These are phyloP conservation scores for Picathartes gymnocephalus DNA, from an alignment of 2,113 vertebrate genomes.

Conservation along the genomic window DNA sequence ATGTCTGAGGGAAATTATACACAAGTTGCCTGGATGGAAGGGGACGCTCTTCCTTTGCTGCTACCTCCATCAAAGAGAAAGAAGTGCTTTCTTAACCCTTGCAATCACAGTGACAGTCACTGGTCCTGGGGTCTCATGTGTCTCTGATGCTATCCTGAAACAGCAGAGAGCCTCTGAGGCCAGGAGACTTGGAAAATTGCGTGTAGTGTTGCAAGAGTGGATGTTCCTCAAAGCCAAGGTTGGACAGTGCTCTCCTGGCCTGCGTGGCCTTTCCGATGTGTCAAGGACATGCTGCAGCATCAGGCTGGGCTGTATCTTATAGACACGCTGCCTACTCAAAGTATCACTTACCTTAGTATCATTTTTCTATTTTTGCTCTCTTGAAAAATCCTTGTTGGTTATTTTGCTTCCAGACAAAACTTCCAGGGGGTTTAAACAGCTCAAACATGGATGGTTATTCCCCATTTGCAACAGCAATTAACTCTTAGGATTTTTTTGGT, in stretches of 20 bases:
- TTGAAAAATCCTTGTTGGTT: neutral
- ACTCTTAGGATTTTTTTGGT: neutral
- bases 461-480: neutral
- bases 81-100: neutral
- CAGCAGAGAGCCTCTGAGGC: neutral
- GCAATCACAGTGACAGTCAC: neutral
- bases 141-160: neutral
- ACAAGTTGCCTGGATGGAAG: neutral
- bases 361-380: neutral
- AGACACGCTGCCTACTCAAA: neutral
- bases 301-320: neutral
- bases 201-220: neutral
- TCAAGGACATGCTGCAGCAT: neutral
- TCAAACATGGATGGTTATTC: neutral
- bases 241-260: neutral
- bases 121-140: neutral
- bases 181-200: neutral
- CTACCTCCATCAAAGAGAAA: neutral
- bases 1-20: neutral
- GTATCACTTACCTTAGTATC: neutral
- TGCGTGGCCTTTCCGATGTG: accelerated
- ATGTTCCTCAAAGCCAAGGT: neutral
- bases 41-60: neutral
- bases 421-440: neutral
- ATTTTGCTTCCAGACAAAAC: neutral